phyloP scores from a whole-genome alignment of 2,888 invertebrate genomes.

The Dicroscelio sp. region DNA sequence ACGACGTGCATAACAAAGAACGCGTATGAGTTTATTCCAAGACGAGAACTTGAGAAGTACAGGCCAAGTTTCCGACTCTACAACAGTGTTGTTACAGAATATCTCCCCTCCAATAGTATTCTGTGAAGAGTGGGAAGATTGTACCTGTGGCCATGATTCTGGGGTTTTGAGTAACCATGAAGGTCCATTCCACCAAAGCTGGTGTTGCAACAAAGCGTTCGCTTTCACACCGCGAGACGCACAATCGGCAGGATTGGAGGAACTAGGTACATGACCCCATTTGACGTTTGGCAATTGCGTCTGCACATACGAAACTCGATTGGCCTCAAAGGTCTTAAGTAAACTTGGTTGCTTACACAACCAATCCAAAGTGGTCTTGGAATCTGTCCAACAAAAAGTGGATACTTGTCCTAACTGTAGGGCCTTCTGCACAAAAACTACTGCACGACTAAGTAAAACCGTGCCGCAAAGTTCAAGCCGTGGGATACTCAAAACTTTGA shows the following conservation, averaged over 20 bases:
- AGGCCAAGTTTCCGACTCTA: too few species aligned
- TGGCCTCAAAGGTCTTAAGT: neutral
- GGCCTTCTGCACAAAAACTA: neutral
- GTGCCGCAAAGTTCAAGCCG: neutral
- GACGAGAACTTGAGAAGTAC: too few species aligned
- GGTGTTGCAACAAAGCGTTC: neutral
- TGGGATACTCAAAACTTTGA: neutral
- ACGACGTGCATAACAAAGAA: neutral
- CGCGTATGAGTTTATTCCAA: neutral
- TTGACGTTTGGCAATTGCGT: neutral
- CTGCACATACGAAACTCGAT: constrained; percentile 12
- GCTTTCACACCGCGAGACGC: neutral
- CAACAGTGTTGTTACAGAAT: neutral
- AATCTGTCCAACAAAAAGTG: constrained; percentile 18
- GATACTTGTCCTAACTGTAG: neutral
- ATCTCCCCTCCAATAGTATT: neutral
- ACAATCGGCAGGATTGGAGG: constrained; percentile 21
- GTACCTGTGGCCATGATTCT: neutral
- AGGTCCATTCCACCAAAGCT: constrained; percentile 29
- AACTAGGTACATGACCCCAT: constrained; percentile 4
- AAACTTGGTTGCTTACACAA: neutral
- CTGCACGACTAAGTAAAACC: neutral
- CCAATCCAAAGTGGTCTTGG: constrained; percentile 2
- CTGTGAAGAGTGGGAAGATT: too few species aligned
- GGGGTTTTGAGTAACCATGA: neutral